Percentiles rank a stretch among this genome's conserved stretches.
Conservation (phyloP, 1,140 invertebrate genomes). For the Eumeta japonica region DNA sequence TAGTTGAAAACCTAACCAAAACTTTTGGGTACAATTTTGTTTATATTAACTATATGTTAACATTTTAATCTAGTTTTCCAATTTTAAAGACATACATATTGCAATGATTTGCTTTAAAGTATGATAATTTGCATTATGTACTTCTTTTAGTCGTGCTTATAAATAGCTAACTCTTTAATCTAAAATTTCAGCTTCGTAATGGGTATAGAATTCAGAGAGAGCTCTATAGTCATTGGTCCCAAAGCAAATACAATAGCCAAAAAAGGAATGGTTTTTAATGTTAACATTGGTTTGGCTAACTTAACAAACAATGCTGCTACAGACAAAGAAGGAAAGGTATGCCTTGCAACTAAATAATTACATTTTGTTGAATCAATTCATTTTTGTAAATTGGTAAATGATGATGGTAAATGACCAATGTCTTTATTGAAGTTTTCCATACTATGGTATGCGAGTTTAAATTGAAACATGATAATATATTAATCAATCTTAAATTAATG, state of each 20-base stretch:
- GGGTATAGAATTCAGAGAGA: constrained; percentile 98
- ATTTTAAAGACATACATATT: too few species aligned
- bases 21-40: constrained; percentile 74
- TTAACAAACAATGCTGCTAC: constrained; percentile 79
- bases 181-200: constrained; percentile 79
- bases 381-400: background rate
- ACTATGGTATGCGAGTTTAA: too few species aligned
- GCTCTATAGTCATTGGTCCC: constrained; percentile 85
- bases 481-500: too few species aligned
- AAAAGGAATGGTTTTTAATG: constrained; percentile 97
- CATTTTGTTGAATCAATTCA: background rate
- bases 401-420: too few species aligned
- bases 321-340: constrained; percentile 79
- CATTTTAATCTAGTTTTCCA: constrained; percentile 5
- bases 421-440: too few species aligned
- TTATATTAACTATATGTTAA: too few species aligned
- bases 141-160: too few species aligned
- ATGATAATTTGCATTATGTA: constrained; percentile 1
- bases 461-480: too few species aligned
- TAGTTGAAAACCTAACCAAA: constrained; percentile 92
- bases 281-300: constrained; percentile 92
- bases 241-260: constrained; percentile 81
- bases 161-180: too few species aligned
- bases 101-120: constrained; percentile 2
- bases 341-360: constrained; percentile 1